phyloP scores from a whole-genome alignment of 1,140 invertebrate genomes.

The Muscidifurax raptorellus region DNA sequence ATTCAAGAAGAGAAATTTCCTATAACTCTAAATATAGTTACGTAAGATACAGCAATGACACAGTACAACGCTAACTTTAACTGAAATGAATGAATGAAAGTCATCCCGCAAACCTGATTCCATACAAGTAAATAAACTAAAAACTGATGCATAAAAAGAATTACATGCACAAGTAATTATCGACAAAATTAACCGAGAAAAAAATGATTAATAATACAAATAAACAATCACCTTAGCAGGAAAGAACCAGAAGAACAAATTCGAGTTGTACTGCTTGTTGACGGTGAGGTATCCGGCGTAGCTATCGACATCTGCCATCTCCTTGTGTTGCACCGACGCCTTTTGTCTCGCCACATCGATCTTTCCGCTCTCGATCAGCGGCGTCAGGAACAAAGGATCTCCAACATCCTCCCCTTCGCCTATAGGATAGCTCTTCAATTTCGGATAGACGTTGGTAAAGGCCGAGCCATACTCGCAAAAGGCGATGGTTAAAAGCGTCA shows the following conservation, averaged over 20 bases:
- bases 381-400: constrained; percentile 81
- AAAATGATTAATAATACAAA: constrained; percentile 11
- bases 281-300: constrained; percentile 86
- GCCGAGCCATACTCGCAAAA: constrained; percentile 39
- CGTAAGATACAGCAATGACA: background rate
- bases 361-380: constrained; percentile 79
- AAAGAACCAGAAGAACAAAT: constrained; percentile 94
- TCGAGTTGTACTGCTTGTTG: constrained; percentile 85
- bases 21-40: background rate
- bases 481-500: background rate
- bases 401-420: constrained; percentile 75
- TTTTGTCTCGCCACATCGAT: constrained; percentile 74
- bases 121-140: background rate
- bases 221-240: constrained; percentile 76
- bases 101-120: background rate
- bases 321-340: constrained; percentile 69
- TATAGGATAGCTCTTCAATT: constrained; percentile 60
- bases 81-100: background rate
- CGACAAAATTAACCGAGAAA: background rate
- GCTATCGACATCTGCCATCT: constrained; percentile 71
- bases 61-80: background rate
- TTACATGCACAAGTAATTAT: background rate
- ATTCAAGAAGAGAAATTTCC: no score
- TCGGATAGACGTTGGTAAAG: constrained; percentile 70
- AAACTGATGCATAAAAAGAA: background rate